Evolutionary conservation across 2,113 vertebrate species (phyloP).

Genomic region (Dinomys branickii): DNA sequence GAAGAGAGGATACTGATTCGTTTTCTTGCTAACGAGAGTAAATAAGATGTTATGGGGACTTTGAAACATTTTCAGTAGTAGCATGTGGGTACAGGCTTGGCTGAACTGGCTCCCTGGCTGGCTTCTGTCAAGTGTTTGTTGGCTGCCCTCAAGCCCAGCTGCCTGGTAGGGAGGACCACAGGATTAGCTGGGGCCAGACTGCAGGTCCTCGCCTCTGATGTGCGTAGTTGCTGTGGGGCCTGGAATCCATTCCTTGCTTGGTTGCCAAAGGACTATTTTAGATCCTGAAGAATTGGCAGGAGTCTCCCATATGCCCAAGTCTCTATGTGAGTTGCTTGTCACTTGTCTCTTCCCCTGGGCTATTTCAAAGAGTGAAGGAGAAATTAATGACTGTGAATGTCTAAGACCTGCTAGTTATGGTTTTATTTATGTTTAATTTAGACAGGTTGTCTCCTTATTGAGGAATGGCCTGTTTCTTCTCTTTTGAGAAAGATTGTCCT

Average conservation of each 20-base stretch:
- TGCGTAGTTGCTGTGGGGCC: conserved; percentile 33
- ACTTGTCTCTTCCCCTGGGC: conserved; percentile 18
- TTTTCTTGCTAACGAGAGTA: conserved; percentile 19
- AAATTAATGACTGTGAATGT: conserved; percentile 54
- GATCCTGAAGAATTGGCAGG: conserved; percentile 50
- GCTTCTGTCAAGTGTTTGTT: conserved; percentile 39
- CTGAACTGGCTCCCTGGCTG: not conserved
- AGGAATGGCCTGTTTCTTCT: conserved; percentile 52
- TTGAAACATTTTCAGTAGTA: conserved; percentile 56
- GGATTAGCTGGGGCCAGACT: conserved; percentile 23
- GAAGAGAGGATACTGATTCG: not conserved
- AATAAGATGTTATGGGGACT: conserved; percentile 28
- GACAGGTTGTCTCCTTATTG: conserved; percentile 45
- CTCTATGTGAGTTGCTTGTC: conserved; percentile 38
- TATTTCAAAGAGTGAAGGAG: conserved; percentile 49
- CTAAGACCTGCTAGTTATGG: not conserved
- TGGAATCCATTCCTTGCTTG: conserved; percentile 52
- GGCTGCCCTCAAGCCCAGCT: conserved; percentile 16
- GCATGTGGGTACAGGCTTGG: not conserved
- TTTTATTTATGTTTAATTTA: conserved; percentile 55
- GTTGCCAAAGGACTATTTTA: conserved; percentile 72
- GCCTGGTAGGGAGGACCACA: not conserved
- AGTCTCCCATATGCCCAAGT: not conserved
- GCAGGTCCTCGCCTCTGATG: conserved; percentile 54
- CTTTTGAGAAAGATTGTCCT: conserved; percentile 25